These are phyloP conservation scores for Tenthredo scrophulariae DNA, from an alignment of 2,888 invertebrate genomes.

Conservation along the genomic window DNA sequence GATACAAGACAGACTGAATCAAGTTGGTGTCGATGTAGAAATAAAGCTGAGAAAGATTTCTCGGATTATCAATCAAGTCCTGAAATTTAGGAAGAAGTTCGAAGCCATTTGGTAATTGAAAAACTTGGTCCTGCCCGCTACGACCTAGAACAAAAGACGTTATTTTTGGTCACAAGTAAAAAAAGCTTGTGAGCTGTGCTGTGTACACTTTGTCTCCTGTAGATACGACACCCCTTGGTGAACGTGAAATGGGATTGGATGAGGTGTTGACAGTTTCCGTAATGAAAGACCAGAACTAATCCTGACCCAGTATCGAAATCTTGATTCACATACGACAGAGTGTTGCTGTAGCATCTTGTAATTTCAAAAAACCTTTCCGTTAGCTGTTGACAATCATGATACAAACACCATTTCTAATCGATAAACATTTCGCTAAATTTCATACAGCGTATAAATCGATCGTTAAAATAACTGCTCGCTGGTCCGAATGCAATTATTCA, in stretches of 20 bases:
- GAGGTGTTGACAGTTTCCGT: constrained; percentile 35
- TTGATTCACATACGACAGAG: background rate
- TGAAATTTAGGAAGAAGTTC: background rate
- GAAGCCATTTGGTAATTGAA: constrained; percentile 42
- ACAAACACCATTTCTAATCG: background rate
- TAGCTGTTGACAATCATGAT: background rate
- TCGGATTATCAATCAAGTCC: constrained; percentile 41
- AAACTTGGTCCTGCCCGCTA: background rate
- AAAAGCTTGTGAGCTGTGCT: background rate
- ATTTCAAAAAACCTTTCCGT: background rate
- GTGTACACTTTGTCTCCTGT: constrained; percentile 11
- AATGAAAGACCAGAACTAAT: constrained; percentile 30
- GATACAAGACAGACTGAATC: constrained; percentile 20
- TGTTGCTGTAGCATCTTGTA: background rate
- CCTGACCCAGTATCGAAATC: constrained; percentile 6
- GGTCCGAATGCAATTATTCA: background rate
- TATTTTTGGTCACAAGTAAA: background rate
- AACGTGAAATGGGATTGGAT: constrained; percentile 11
- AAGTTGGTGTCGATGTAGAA: constrained; percentile 13
- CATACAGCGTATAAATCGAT: background rate
- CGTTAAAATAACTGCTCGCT: background rate
- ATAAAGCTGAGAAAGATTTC: background rate
- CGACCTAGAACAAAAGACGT: constrained; percentile 8
- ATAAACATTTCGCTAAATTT: background rate
- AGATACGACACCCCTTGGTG: background rate